Conservation (phyloP, 2,797 vertebrate species). For the Scomberomorus guttatus region DNA sequence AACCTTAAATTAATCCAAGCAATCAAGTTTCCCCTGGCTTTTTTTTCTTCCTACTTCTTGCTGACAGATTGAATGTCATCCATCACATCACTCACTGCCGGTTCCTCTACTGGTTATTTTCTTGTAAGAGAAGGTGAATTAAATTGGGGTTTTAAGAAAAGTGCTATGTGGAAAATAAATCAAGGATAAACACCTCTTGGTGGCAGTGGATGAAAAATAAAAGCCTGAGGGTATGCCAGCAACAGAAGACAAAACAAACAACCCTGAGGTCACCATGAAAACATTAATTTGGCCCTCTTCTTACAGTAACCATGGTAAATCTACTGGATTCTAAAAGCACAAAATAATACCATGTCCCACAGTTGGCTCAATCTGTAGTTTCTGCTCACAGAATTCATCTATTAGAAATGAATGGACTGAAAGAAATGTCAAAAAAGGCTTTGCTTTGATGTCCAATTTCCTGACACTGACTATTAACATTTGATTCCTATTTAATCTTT, state of each 20-base stretch:
- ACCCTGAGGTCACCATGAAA: slow-evolving; percentile 11
- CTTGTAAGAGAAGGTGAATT: slow-evolving; percentile 47
- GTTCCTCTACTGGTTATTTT: slow-evolving; percentile 56
- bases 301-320: not conserved
- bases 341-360: not conserved
- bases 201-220: slow-evolving; percentile 36
- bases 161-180: slow-evolving; percentile 43
- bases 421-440: not conserved
- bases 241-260: slow-evolving; percentile 39
- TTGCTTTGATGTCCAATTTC: not conserved
- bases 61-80: slow-evolving; percentile 59
- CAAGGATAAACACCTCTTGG: slow-evolving; percentile 41
- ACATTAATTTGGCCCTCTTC: not conserved
- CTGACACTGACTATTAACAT: not conserved
- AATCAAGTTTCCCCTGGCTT: slow-evolving; percentile 61
- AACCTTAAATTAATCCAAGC: slow-evolving; percentile 69
- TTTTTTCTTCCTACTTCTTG: slow-evolving; percentile 25
- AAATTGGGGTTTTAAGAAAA: slow-evolving; percentile 42
- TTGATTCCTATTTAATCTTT: slow-evolving; percentile 1
- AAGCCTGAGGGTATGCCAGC: slow-evolving; percentile 32
- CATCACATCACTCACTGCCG: slow-evolving; percentile 32
- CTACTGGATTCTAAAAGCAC: not conserved
- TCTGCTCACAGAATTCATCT: not conserved
- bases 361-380: not conserved
- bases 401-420: not conserved